These are phyloP conservation scores for Paralvinella palmiformis DNA, from an alignment of 1,140 invertebrate species.

Conservation along the genomic window DNA sequence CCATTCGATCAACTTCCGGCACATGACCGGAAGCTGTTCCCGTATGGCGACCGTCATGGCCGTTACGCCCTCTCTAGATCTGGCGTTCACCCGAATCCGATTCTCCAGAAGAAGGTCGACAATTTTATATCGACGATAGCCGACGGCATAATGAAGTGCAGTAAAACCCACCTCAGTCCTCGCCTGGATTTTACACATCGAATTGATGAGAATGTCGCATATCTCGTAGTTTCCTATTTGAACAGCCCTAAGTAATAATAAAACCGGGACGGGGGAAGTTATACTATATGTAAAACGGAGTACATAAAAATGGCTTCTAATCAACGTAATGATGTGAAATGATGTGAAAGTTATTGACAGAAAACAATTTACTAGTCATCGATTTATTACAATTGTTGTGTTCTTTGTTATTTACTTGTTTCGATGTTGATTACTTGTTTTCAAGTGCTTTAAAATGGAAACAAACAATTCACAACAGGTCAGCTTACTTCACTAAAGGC, in stretches of 20 bases:
- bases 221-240: slow-evolving; percentile 38
- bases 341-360: too few species aligned
- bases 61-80: slow-evolving; percentile 34
- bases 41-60: slow-evolving; percentile 40
- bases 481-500: too few species aligned
- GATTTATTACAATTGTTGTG: too few species aligned
- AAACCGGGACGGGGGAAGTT: too few species aligned
- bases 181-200: slow-evolving; percentile 36
- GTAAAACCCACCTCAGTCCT: slow-evolving; percentile 36
- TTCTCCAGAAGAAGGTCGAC: slow-evolving; percentile 35
- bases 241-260: slow-evolving; percentile 38
- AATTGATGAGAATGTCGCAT: slow-evolving; percentile 36
- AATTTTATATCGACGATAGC: slow-evolving; percentile 37
- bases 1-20: slow-evolving; percentile 29
- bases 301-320: too few species aligned
- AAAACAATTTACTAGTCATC: too few species aligned
- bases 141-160: slow-evolving; percentile 40
- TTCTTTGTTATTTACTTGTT: too few species aligned
- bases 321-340: too few species aligned
- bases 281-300: too few species aligned
- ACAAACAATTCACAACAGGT: too few species aligned
- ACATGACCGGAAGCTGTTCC: slow-evolving; percentile 38
- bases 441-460: too few species aligned
- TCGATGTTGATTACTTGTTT: too few species aligned
- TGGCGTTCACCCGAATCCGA: slow-evolving; percentile 14